These are phyloP conservation scores for Leiothrix lutea DNA, from an alignment of 2,113 vertebrate species.

Conservation along the genomic window DNA sequence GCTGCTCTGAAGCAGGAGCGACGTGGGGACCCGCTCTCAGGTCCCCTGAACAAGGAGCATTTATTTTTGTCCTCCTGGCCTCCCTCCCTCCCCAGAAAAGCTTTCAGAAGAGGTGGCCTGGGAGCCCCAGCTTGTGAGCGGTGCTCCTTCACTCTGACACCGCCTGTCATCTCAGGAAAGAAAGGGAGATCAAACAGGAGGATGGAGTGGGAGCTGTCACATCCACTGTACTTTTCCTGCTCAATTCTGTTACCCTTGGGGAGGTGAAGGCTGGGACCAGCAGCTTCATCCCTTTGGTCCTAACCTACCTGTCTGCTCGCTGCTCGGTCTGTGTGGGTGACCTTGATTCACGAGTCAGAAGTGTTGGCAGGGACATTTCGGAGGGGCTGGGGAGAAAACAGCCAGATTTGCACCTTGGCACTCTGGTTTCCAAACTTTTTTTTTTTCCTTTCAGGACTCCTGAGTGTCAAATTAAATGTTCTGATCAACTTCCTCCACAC, in stretches of 20 bases:
- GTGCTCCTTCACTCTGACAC: neutral
- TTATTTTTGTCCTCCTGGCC: neutral
- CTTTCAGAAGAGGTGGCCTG: neutral
- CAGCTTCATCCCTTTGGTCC: neutral
- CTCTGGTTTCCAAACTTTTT: neutral
- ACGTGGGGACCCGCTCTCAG: neutral
- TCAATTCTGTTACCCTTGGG: neutral
- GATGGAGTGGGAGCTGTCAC: slow-evolving; percentile 20
- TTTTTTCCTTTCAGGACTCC: neutral
- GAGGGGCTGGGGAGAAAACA: neutral
- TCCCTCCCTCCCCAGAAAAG: neutral
- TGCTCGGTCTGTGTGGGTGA: neutral
- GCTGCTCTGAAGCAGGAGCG: neutral
- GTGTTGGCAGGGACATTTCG: neutral
- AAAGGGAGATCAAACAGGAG: neutral
- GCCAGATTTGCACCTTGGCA: neutral
- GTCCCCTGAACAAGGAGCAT: neutral
- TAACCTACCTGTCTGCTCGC: neutral
- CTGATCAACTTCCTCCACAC: neutral
- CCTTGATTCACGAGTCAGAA: neutral
- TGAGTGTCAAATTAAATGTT: neutral
- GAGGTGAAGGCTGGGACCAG: slow-evolving; percentile 1
- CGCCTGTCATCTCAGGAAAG: neutral
- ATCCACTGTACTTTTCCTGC: neutral
- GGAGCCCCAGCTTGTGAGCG: neutral